Percentiles rank a stretch among this genome's conserved stretches.
These are phyloP conservation scores for Rallus crepitans DNA, from an alignment of 2,797 vertebrate genomes.

Conservation along the genomic window DNA sequence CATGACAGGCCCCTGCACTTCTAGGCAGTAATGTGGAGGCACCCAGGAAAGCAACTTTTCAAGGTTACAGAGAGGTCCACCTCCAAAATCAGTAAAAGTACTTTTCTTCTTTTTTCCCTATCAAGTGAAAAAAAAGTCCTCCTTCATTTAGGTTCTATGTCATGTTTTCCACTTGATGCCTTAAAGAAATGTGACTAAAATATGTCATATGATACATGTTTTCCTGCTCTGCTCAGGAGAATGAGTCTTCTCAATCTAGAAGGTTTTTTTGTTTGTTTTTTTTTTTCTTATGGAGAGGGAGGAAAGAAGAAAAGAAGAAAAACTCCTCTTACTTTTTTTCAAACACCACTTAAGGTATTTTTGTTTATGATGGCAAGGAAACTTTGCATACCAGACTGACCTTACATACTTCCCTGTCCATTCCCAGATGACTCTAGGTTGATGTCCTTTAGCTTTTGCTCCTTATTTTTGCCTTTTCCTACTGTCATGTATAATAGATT, in stretches of 20 bases:
- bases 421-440: background rate
- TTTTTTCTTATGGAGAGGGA: background rate
- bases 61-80: background rate
- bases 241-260: background rate
- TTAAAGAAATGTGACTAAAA: background rate
- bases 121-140: background rate
- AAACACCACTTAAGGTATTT: background rate
- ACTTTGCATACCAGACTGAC: background rate
- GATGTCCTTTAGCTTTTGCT: constrained; percentile 33
- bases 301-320: background rate
- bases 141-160: background rate
- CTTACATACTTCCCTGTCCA: background rate
- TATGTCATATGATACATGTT: background rate
- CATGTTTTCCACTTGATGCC: background rate
- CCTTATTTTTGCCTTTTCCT: constrained; percentile 26
- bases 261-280: background rate
- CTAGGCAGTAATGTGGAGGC: background rate
- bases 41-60: background rate
- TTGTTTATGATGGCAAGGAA: background rate
- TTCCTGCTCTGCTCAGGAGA: background rate
- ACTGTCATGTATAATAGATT: constrained; percentile 63
- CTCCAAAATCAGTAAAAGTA: background rate
- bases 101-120: background rate
- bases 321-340: background rate
- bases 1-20: background rate